Evolutionary conservation across 1,140 invertebrate genomes (phyloP), one percentile per base, ranked within the genome.

Genomic region (Conus ventricosus): DNA sequence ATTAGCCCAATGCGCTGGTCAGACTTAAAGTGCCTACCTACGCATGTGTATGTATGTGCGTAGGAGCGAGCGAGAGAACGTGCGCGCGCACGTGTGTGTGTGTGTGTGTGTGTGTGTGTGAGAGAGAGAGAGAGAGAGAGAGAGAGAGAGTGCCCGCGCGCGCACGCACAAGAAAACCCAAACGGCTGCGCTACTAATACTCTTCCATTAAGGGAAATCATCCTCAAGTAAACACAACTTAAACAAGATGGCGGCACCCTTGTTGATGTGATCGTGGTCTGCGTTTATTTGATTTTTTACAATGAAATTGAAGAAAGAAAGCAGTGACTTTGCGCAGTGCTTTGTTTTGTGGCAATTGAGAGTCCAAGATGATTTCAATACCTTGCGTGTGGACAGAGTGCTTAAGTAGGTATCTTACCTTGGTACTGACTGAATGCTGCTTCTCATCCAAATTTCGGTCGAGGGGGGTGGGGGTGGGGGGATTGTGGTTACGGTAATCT

Each of bases 231-330:
- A 39, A 39, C 39, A 39, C 39, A 39, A 39, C 5, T 60, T 8
- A 8, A 71, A 20, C 23, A 71, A 20, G 6, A 23, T 71, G 67
- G 67, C 67, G 67, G 23, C 67, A 1, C 7, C 13, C 67, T 17
- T 71, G 67, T n/a, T n/a, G 11, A 20, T 63, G 10, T 63, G 60
- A 13, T 63, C 11, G 60, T 63, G 10, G 60, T n/a, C 23, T 6
- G 6, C 17, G 1, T 23, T 20, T 71, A 20, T 5, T 23, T 71
- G 67, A 71, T 20, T 71, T 7, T 71, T 57, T 23, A 15, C 25
- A 10, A 87, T 87, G 85, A 87, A 87, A 71, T 20, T 27, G 17
- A 78, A 78, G 53, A 87, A 87, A 78, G 85, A 87, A 10, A 80
- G 53, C 27, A 27, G 23, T 20, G 85, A 80, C 54, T 51, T 27